Conservation (phyloP, 1,140 invertebrate species). For the Nephotettix cincticeps region DNA sequence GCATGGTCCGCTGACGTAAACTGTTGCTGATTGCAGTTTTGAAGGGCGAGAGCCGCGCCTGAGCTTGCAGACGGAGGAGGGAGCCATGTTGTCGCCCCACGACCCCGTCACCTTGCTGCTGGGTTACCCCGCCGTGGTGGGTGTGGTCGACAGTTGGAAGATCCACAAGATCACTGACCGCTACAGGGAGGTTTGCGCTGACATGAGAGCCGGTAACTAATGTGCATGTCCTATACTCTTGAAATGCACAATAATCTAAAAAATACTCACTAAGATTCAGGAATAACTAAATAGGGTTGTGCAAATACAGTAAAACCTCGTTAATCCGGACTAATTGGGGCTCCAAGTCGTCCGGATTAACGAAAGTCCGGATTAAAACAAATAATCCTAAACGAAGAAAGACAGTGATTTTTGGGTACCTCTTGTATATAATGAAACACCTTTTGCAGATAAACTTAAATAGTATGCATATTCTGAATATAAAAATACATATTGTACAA, state of each 20-base stretch:
- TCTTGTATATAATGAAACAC: too few relatives aligned
- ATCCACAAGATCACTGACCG: constrained; percentile 59
- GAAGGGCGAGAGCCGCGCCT: constrained; percentile 62
- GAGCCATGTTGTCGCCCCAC: constrained; percentile 62
- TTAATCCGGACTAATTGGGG: too few relatives aligned
- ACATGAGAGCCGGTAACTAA: constrained; percentile 54
- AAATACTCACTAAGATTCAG: constrained; percentile 24
- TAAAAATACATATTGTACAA: too few relatives aligned
- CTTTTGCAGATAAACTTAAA: too few relatives aligned
- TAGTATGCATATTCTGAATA: too few relatives aligned
- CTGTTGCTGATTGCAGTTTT: constrained; percentile 51
- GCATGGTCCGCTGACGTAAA: too few relatives aligned
- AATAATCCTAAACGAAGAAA: too few relatives aligned
- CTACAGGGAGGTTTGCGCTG: constrained; percentile 62
- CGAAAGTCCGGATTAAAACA: too few relatives aligned
- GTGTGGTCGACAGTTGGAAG: constrained; percentile 61
- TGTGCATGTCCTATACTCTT: not conserved
- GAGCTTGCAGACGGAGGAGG: constrained; percentile 63
- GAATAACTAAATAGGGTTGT: too few relatives aligned
- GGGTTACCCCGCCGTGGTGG: constrained; percentile 56
- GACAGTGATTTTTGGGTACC: too few relatives aligned
- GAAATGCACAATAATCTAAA: constrained; percentile 20
- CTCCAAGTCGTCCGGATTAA: too few relatives aligned
- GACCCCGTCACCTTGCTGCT: constrained; percentile 57
- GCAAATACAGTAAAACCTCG: too few relatives aligned